Conservation (phyloP, 2,113 vertebrate species). For the Leptodactylus fuscus region DNA sequence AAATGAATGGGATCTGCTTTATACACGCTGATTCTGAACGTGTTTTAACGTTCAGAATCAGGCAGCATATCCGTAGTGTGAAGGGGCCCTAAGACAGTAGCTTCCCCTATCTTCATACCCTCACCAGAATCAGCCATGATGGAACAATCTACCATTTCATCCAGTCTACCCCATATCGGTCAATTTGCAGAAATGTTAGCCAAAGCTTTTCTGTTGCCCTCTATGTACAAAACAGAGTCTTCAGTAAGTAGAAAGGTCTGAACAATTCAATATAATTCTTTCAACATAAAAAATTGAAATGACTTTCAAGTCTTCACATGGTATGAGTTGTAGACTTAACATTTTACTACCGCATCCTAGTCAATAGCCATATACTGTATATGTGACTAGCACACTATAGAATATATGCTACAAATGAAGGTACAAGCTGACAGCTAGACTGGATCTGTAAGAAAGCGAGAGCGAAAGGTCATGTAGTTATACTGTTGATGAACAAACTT, state of each 20-base stretch:
- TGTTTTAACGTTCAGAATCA: too few species aligned
- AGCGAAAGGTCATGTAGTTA: constrained; percentile 16
- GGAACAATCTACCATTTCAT: background rate
- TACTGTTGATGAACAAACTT: constrained; percentile 48
- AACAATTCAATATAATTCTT: too few species aligned
- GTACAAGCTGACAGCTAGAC: background rate
- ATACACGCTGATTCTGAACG: too few species aligned
- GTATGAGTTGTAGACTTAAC: background rate
- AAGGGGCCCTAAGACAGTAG: too few species aligned
- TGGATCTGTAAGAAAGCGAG: background rate
- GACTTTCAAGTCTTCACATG: background rate
- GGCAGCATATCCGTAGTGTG: too few species aligned
- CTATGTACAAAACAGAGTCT: background rate
- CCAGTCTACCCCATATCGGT: background rate
- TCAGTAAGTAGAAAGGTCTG: background rate
- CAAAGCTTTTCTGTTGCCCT: too few species aligned
- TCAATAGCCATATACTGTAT: background rate
- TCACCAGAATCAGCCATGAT: too few species aligned
- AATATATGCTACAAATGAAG: background rate
- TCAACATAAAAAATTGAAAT: background rate
- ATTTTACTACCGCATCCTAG: background rate
- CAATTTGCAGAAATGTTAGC: too few species aligned
- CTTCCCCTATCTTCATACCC: too few species aligned
- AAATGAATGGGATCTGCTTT: too few species aligned
- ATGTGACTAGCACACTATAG: background rate